Percentiles rank a stretch among this genome's conserved stretches.
Evolutionary conservation across 2,888 invertebrate genomes (phyloP).

Genomic region (Parnassius apollo): DNA sequence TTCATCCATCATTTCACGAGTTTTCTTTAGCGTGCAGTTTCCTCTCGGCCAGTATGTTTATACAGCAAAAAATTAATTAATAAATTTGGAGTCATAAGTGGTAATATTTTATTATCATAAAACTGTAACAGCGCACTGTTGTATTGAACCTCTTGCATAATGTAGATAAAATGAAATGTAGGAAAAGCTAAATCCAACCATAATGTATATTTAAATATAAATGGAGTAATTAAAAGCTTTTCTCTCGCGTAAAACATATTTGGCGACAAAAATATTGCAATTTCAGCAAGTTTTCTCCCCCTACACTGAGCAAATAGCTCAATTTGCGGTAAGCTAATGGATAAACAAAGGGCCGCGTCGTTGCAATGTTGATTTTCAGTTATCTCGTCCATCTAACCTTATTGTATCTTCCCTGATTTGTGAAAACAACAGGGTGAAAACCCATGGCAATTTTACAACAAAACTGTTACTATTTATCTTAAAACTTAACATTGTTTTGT

Average conservation of each 20-base stretch:
- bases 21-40: too few relatives aligned
- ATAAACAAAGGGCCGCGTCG: slow-evolving; percentile 68
- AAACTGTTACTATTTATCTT: slow-evolving; percentile 12
- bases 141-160: too few relatives aligned
- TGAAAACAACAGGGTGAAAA: slow-evolving; percentile 21
- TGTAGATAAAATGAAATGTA: too few relatives aligned
- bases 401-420: slow-evolving; percentile 57
- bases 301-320: slow-evolving; percentile 49
- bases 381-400: slow-evolving; percentile 16
- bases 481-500: neutral
- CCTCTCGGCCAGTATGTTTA: too few relatives aligned
- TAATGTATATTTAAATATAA: neutral
- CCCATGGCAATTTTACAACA: slow-evolving; percentile 36
- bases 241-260: slow-evolving; percentile 47
- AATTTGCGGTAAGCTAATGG: slow-evolving; percentile 74
- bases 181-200: too few relatives aligned
- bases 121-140: too few relatives aligned
- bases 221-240: neutral
- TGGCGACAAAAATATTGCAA: slow-evolving; percentile 36
- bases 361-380: slow-evolving; percentile 27
- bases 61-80: too few relatives aligned
- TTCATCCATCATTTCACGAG: neutral
- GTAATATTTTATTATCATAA: too few relatives aligned
- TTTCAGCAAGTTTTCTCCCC: slow-evolving; percentile 29
- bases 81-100: too few relatives aligned